Base-by-base conservation (phyloP, 2,797 vertebrate species). In the Tympanoctomys barrerae region DNA sequence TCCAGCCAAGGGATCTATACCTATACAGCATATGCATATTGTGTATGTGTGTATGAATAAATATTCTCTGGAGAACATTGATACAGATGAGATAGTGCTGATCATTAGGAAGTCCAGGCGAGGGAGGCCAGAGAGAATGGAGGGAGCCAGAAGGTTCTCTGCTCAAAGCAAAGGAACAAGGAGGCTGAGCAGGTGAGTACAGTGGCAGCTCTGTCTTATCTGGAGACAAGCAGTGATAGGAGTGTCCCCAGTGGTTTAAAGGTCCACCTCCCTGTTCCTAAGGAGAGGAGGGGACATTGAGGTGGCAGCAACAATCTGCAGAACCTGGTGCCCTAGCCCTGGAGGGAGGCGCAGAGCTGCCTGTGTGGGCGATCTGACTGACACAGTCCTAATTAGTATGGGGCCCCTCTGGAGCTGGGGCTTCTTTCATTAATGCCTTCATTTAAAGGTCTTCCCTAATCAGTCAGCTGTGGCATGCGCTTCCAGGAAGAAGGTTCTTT, bases 351-450 rank as follows among this genome's bases (percentile, higher is more conserved):
- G 86, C 59, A 64, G 96, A 96, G 96, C 95, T 97, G 96, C 96
- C 97, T 97, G 97, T 96, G 98, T 98, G 97, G 98, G 98, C 97
- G 97, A 97, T 94, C 97, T 91, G 96, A 66, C 95, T 97, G 97
- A 97, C 98, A 98, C 89, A 96, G 80, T 97, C 71, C 97, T 98
- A 96, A 98, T 98, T 98, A 98, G 96, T 26, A 54, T 77, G 88
- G 95, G 91, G 94, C 96, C 96, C 97, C 95, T 87, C 71, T n/a
- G 81, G 88, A 94, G 71, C 94, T 93, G 89, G 95, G 95, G 92
- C 92, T 52, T 59, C 97, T 97, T 98, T 98, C 96, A 97, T 22
- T 96, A 97, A 98, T 93, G 68, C 96, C 85, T 97, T 98, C 96
- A 75, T 94, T 85, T 70, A 97, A 97, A 98, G 94, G 78, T 98